Base-by-base conservation (phyloP, 2,113 vertebrate genomes). In the Rhabdornis inornatus region DNA sequence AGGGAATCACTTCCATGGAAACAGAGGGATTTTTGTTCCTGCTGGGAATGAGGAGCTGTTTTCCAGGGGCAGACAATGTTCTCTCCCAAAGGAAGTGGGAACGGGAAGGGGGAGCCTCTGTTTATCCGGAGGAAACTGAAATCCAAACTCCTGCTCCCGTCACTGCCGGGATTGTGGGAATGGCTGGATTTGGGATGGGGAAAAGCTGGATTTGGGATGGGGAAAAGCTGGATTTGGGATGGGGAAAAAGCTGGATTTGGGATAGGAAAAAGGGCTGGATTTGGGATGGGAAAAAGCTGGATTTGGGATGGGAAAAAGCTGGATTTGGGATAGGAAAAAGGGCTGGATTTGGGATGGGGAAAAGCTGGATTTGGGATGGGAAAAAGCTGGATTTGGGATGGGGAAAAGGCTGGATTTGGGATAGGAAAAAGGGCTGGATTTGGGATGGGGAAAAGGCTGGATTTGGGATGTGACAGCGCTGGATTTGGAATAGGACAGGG, bases 1-100 rank as follows among this genome's bases (percentile, higher is more conserved):
- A 55, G 66, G 74, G 24, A 33, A 3, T 19, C 0, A 0, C 39
- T 49, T 5, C 1, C 2, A 0, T 15, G 4, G 30, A 1, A 3
- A 0, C 6, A 33, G 37, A 69, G 40, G 87, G 79, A 2, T 4
- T 7, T 28, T 15, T 70, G 31, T 44, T 65, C 24, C 47, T 1
- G 0, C 0, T 0, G 15, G 59, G 65, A 84, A 16, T 15, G 72
- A 3, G 37, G 56, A 7, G 11, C 4, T 57, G 61, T 86, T 89
- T 86, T 79, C 23, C 27, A 2, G 7, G 2, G 60, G 7, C 9
- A 6, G 74, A n/a, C 10, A 10, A 42, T 37, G 87, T 47, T 70
- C n/a, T 42, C 70, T 75, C 55, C 44, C 0, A 13, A 2, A 69
- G 89, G 89, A 65, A 89, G 84, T 19, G 1, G 35, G 21, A 3